phyloP scores from a whole-genome alignment of 2,888 invertebrate genomes.

The Tinea trinotella region DNA sequence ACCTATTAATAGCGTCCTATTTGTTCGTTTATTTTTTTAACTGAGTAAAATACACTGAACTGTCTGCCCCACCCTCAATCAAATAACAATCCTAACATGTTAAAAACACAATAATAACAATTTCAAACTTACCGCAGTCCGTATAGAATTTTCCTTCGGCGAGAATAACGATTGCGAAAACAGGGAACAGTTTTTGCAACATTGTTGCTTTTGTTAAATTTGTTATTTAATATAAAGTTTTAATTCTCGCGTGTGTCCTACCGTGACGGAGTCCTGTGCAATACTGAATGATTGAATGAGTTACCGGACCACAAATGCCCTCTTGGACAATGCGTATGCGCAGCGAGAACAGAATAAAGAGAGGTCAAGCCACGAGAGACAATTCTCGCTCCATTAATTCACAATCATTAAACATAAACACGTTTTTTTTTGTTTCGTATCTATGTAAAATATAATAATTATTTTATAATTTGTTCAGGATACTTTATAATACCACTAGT shows the following conservation, averaged over 20 bases:
- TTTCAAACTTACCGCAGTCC: slow-evolving; percentile 46
- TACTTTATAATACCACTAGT: too few relatives aligned
- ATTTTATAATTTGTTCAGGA: too few relatives aligned
- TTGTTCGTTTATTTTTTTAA: too few relatives aligned
- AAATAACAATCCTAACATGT: background rate
- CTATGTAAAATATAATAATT: too few relatives aligned
- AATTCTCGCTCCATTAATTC: background rate
- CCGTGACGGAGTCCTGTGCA: slow-evolving; percentile 51
- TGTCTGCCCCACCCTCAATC: background rate
- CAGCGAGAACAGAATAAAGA: background rate
- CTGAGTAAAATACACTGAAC: background rate
- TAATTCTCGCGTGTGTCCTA: slow-evolving; percentile 41
- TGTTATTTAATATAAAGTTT: too few relatives aligned
- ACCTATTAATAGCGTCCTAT: too few relatives aligned
- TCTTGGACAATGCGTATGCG: slow-evolving; percentile 16
- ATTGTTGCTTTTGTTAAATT: too few relatives aligned
- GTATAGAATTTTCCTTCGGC: slow-evolving; percentile 57
- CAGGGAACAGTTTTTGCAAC: slow-evolving; percentile 40
- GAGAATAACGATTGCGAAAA: slow-evolving; percentile 46
- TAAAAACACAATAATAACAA: background rate
- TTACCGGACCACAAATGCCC: slow-evolving; percentile 25
- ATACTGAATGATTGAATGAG: slow-evolving; percentile 45
- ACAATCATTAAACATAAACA: too few relatives aligned
- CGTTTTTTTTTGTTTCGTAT: too few relatives aligned
- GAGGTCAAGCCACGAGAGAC: background rate